Evolutionary conservation across 2,113 vertebrate genomes (phyloP).

Genomic region (Mixornis gularis): DNA sequence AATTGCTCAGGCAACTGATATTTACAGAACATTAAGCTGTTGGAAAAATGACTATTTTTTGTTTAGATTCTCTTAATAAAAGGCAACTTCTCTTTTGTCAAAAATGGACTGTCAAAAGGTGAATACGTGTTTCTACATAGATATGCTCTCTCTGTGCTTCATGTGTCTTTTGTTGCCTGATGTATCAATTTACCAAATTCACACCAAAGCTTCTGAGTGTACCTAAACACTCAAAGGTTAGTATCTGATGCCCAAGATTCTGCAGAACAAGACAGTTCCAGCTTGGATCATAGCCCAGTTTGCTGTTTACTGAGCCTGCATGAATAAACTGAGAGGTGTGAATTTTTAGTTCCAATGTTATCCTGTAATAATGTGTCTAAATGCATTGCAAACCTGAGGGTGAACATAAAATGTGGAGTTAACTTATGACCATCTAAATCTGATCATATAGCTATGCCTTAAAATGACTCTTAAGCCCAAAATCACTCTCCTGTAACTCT

Average conservation of each 20-base stretch:
- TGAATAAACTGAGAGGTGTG: not conserved
- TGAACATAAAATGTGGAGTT: not conserved
- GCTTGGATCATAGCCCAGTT: not conserved
- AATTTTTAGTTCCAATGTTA: not conserved
- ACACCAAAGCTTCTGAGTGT: not conserved
- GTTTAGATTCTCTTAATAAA: not conserved
- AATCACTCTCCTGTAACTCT: not conserved
- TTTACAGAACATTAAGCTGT: not conserved
- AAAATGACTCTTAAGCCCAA: not conserved
- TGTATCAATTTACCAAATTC: not conserved
- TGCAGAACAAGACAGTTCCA: not conserved
- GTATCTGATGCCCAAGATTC: not conserved
- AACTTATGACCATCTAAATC: not conserved
- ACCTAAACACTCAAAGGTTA: not conserved
- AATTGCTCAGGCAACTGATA: not conserved
- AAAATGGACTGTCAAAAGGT: not conserved
- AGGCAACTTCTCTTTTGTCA: not conserved
- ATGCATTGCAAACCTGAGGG: not conserved
- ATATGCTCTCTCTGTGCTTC: not conserved
- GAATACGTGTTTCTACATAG: not conserved
- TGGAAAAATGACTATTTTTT: not conserved
- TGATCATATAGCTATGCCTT: not conserved
- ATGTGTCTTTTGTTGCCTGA: not conserved
- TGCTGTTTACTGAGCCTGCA: not conserved
- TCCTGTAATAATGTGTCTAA: not conserved